Base-by-base conservation (phyloP, 2,888 invertebrate species). In the Scaptomyza reducta region DNA sequence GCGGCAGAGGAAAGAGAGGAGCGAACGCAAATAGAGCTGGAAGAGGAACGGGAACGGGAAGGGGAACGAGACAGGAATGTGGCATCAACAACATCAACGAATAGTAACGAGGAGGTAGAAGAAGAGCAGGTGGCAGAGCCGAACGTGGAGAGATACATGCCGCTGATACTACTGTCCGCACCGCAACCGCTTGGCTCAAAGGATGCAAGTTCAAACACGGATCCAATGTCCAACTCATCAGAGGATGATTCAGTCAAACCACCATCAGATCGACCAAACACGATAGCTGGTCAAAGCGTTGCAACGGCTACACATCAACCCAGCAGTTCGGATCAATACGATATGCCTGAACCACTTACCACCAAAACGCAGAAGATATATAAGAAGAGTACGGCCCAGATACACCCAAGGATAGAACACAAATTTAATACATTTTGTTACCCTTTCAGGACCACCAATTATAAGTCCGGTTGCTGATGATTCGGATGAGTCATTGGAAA, bases 311-410 rank as follows among this genome's bases (percentile, higher is more conserved):
- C 2, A 6, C 7, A 16, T 40, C 5, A 6, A 22, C 10, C 22
- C 22, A 9, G 16, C 35, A 62, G 13, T 33, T n/a, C 67, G 16
- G 9, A 65, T 11, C 6, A 18, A 2, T 55, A 50, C 22, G 47
- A 63, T 11, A 10, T 13, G 6, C 53, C 65, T 9, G 58, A 57
- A 14, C 44, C 45, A 25, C 29, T 85, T 0, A 64, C 76, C 18
- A 87, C 64, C 31, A 85, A 78, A 33, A 70, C 61, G 18, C 22
- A 25, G 0, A 85, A 87, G 59, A 22, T 73, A 3, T 81, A 42
- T 18, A 84, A 68, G 31, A 88, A 78, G 35, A 59, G 84, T 84
- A 66, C 33, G 87, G 71, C 44, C 31, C 10, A 11, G 3, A 6
- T 22, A 16, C 3, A 41, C 6, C 7, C 1, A 18, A 42, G 18